Percentiles rank a stretch among this genome's conserved stretches.
phyloP scores from a whole-genome alignment of 2,797 vertebrate genomes.

The Lagodon rhomboides region DNA sequence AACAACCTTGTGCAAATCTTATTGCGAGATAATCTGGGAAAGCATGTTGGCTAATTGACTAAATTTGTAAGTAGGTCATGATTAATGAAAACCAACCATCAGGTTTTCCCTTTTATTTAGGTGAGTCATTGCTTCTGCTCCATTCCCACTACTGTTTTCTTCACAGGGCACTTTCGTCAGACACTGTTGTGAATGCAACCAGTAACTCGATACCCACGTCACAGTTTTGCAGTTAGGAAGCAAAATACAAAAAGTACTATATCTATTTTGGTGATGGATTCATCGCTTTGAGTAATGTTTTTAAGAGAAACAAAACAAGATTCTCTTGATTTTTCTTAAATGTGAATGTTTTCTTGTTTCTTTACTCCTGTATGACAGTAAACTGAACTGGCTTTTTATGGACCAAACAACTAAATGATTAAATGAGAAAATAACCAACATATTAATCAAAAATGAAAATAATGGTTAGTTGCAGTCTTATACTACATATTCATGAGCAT shows the following conservation, averaged over 20 bases:
- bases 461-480: no score
- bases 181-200: constrained; percentile 24
- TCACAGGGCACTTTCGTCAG: constrained; percentile 1
- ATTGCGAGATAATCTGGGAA: constrained; percentile 21
- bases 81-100: constrained; percentile 38
- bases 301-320: no score
- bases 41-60: constrained; percentile 17
- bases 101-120: constrained; percentile 38
- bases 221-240: constrained; percentile 5
- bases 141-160: constrained; percentile 38
- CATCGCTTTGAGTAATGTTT: no score
- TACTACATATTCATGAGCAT: background rate
- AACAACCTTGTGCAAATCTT: background rate
- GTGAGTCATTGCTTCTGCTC: constrained; percentile 41
- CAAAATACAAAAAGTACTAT: background rate
- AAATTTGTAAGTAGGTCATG: constrained; percentile 19
- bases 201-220: background rate
- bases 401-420: no score
- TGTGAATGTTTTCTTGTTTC: no score
- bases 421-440: no score
- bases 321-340: no score
- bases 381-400: no score
- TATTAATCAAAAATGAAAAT: no score
- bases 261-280: no score
- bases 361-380: no score